Conservation (phyloP, 1,140 invertebrate species). For the Pogonus chalceus region DNA sequence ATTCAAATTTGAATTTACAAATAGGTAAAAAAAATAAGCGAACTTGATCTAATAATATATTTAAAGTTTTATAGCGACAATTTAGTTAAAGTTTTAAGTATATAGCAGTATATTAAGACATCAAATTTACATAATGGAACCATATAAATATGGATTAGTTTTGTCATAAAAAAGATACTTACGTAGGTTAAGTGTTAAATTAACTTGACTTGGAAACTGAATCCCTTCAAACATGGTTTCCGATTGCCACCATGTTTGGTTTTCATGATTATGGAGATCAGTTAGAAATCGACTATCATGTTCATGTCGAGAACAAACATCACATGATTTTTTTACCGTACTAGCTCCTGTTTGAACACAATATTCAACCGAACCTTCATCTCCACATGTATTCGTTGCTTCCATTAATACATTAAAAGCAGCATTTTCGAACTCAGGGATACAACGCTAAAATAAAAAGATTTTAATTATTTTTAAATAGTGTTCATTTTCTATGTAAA, state of each 20-base stretch:
- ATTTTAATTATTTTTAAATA: neutral
- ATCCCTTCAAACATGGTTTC: slow-evolving; percentile 92
- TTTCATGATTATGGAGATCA: slow-evolving; percentile 79
- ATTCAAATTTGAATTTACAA: too few relatives aligned
- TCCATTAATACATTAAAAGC: slow-evolving; percentile 81
- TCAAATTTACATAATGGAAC: too few relatives aligned
- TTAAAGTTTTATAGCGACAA: too few relatives aligned
- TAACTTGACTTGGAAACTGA: slow-evolving; percentile 82
- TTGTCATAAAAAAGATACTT: slow-evolving; percentile 35
- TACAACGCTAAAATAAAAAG: slow-evolving; percentile 65
- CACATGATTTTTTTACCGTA: slow-evolving; percentile 49
- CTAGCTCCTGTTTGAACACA: slow-evolving; percentile 76
- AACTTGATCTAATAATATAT: too few relatives aligned
- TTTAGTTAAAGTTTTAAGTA: too few relatives aligned
- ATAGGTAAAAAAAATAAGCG: too few relatives aligned
- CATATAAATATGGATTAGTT: too few relatives aligned
- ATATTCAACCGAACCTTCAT: slow-evolving; percentile 62
- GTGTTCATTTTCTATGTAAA: neutral
- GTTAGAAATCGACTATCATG: slow-evolving; percentile 78
- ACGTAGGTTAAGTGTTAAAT: slow-evolving; percentile 85
- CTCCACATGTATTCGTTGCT: slow-evolving; percentile 92
- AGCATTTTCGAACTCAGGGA: slow-evolving; percentile 93
- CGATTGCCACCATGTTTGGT: slow-evolving; percentile 97
- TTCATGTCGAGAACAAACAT: slow-evolving; percentile 49
- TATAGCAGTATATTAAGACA: too few relatives aligned